Base-by-base conservation (phyloP, 2,888 invertebrate species). In the Physocephala rufipes region DNA sequence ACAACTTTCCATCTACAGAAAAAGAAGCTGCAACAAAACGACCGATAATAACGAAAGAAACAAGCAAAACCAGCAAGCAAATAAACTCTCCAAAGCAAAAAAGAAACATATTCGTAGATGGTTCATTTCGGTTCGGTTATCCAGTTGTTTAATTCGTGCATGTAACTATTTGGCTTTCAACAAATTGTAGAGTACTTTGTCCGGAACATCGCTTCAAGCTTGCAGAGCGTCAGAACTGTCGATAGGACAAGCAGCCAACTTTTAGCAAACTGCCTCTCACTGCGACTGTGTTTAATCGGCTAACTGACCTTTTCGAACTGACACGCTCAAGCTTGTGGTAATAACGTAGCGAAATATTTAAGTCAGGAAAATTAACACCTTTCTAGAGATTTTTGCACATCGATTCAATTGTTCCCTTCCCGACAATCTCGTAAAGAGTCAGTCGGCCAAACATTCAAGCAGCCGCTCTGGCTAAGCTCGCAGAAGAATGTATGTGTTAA, bases 321-420 rank as follows among this genome's bases (percentile, higher is more conserved):
- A 82, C 85, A 85, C 84, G 85, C 82, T 85, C 82, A 80, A 71
- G 79, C 81, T 82, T 82, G 82, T 79, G 82, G 84, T 84, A 82
- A 84, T 84, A 85, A 82, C 80, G 82, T 83, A 83, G 81, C 79
- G 78, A 83, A 83, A 83, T 83, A 83, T 84, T 84, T 84, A 83
- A 81, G 80, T 79, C 82, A 82, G 80, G 82, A 82, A 85, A 85
- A 85, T 85, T 85, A 85, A 85, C 85, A 85, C 85, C 85, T 85
- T 82, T 79, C 77, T 73, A 68, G 61, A 77, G 83, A 83, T 83
- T 83, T 81, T 80, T 61, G 62, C 61, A 16, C 49, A 62, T 49
- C 24, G 68, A 68, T 67, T 67, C 49, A 53, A 53, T 53, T 19
- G 21, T 58, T 58, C 24, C 58, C 4, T 24, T 2, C 15, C 58